phyloP scores from a whole-genome alignment of 2,888 invertebrate genomes.

The Entomobrya multifasciata region DNA sequence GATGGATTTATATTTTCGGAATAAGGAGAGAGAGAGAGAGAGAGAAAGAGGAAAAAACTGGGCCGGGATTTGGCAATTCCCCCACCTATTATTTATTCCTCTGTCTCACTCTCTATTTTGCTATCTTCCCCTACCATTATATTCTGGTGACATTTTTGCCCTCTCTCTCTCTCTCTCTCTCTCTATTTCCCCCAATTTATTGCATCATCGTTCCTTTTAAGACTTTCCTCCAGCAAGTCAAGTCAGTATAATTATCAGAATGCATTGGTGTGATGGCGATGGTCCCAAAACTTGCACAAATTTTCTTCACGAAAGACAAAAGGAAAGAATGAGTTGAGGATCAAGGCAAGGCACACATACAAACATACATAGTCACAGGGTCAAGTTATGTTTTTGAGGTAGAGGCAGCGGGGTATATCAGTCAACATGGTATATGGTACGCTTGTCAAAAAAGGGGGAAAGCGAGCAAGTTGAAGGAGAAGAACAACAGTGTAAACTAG shows the following conservation, averaged over 20 bases:
- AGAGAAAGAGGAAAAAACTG: slow-evolving; percentile 40
- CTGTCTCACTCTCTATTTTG: slow-evolving; percentile 47
- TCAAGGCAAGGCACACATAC: not conserved
- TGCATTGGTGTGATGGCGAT: too few relatives aligned
- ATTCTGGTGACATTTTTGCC: slow-evolving; percentile 48
- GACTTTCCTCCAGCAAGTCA: not conserved
- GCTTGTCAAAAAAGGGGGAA: not conserved
- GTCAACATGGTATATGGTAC: not conserved
- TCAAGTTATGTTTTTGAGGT: too few relatives aligned
- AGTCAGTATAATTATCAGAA: slow-evolving; percentile 18
- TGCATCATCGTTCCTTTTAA: not conserved
- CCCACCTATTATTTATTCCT: slow-evolving; percentile 73
- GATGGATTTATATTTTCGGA: too few relatives aligned
- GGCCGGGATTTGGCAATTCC: slow-evolving; percentile 67
- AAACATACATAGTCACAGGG: slow-evolving; percentile 12
- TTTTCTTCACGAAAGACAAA: not conserved
- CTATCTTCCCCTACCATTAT: slow-evolving; percentile 24
- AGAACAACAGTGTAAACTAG: not conserved
- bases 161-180: too few relatives aligned
- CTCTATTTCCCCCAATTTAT: slow-evolving; percentile 24
- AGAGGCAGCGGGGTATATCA: too few relatives aligned
- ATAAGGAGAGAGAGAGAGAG: too few relatives aligned
- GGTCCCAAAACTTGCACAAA: not conserved
- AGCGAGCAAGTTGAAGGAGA: not conserved
- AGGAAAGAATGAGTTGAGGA: not conserved